phyloP scores from a whole-genome alignment of 2,797 vertebrate species.

The Gymnodraco acuticeps region DNA sequence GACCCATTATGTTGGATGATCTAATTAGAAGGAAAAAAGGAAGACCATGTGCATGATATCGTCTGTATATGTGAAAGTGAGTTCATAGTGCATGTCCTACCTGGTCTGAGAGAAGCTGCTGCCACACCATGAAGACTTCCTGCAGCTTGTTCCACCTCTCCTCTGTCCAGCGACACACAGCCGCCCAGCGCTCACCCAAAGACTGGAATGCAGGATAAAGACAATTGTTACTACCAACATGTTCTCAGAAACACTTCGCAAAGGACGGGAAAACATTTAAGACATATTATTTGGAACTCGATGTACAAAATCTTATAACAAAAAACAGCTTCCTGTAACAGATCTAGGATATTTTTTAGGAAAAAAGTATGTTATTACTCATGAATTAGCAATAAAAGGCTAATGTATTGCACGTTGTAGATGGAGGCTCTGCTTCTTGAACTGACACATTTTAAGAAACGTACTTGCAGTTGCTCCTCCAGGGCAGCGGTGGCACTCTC shows the following conservation, averaged over 20 bases:
- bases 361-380: neutral
- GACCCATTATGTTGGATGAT: too few relatives aligned
- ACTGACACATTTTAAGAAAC: slow-evolving; percentile 8
- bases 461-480: slow-evolving; percentile 95
- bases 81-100: slow-evolving; percentile 71
- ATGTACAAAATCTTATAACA: too few relatives aligned
- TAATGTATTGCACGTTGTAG: neutral
- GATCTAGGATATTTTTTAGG: neutral
- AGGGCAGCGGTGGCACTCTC: slow-evolving; percentile 92
- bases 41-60: too few relatives aligned
- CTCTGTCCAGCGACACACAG: slow-evolving; percentile 98
- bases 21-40: too few relatives aligned
- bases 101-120: slow-evolving; percentile 94
- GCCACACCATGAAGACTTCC: slow-evolving; percentile 92
- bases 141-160: slow-evolving; percentile 92
- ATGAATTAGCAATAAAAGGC: neutral
- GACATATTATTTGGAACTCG: neutral
- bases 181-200: slow-evolving; percentile 96
- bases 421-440: neutral
- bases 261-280: neutral
- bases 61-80: neutral
- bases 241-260: neutral
- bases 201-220: slow-evolving; percentile 77
- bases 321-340: neutral
- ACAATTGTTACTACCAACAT: slow-evolving; percentile 3